Conservation (phyloP, 2,888 invertebrate genomes). For the Heliconius erato region DNA sequence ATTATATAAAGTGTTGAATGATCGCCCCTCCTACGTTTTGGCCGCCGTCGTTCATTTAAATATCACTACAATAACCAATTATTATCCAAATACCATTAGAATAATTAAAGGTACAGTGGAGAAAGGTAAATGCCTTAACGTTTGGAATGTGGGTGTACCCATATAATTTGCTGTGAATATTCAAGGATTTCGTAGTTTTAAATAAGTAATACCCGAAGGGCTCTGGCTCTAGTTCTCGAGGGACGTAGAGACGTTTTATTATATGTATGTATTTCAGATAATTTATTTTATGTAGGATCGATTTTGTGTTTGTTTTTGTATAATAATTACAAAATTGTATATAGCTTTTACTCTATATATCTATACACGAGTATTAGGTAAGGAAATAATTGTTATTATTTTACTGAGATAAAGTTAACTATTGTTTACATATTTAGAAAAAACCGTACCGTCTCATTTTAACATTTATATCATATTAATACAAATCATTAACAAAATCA, state of each 20-base stretch:
- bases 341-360: not conserved
- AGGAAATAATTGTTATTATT: not conserved
- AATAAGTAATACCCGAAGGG: not conserved
- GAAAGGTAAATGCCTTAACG: slow-evolving; percentile 9
- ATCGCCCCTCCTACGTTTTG: slow-evolving; percentile 27
- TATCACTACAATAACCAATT: slow-evolving; percentile 6
- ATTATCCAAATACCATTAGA: slow-evolving; percentile 23
- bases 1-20: slow-evolving; percentile 64
- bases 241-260: not conserved
- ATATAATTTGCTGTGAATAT: slow-evolving; percentile 17
- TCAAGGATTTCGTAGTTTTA: slow-evolving; percentile 21
- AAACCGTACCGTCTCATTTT: not conserved
- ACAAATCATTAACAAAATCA: not conserved
- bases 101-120: slow-evolving; percentile 6
- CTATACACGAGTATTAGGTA: not conserved
- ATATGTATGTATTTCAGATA: not conserved
- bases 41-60: slow-evolving; percentile 16
- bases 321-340: not conserved
- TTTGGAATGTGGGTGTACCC: slow-evolving; percentile 25
- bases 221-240: not conserved
- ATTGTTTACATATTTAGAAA: not conserved
- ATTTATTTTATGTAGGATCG: not conserved
- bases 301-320: not conserved
- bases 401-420: not conserved
- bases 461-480: not conserved